Conservation (phyloP, 92 coral and sea anemone species). For the Paragorgia papillata region DNA sequence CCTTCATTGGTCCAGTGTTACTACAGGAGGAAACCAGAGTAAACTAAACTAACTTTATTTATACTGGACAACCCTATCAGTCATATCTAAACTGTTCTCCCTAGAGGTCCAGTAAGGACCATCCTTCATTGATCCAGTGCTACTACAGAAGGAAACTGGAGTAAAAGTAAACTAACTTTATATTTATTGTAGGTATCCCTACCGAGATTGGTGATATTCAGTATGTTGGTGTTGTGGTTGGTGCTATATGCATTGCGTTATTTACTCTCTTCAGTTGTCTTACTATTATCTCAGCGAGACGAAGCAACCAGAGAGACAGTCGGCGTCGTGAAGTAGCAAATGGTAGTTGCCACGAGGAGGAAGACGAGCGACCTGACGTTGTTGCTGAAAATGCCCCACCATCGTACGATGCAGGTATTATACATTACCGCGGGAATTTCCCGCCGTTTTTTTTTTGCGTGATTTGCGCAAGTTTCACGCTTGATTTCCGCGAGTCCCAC, state of each 20-base stretch:
- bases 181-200: slow-evolving; percentile 1
- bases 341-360: slow-evolving; percentile 10
- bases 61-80: too few relatives aligned
- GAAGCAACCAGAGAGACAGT: slow-evolving; percentile 15
- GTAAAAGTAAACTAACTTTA: too few relatives aligned
- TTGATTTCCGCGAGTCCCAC: too few relatives aligned
- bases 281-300: slow-evolving; percentile 40
- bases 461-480: too few relatives aligned
- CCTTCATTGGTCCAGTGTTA: too few relatives aligned
- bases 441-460: not conserved
- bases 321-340: slow-evolving; percentile 5
- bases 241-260: slow-evolving; percentile 41
- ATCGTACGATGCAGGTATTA: slow-evolving; percentile 34
- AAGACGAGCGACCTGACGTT: slow-evolving; percentile 38
- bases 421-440: too few relatives aligned
- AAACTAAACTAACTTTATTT: too few relatives aligned
- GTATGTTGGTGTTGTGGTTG: slow-evolving; percentile 43
- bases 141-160: too few relatives aligned
- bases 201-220: slow-evolving; percentile 35
- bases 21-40: too few relatives aligned
- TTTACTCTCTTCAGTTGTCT: slow-evolving; percentile 43
- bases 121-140: too few relatives aligned
- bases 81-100: too few relatives aligned
- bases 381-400: slow-evolving; percentile 43
- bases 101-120: too few relatives aligned